Evolutionary conservation across 2,888 invertebrate species (phyloP).

Genomic region (Pardosa pseudoannulata): DNA sequence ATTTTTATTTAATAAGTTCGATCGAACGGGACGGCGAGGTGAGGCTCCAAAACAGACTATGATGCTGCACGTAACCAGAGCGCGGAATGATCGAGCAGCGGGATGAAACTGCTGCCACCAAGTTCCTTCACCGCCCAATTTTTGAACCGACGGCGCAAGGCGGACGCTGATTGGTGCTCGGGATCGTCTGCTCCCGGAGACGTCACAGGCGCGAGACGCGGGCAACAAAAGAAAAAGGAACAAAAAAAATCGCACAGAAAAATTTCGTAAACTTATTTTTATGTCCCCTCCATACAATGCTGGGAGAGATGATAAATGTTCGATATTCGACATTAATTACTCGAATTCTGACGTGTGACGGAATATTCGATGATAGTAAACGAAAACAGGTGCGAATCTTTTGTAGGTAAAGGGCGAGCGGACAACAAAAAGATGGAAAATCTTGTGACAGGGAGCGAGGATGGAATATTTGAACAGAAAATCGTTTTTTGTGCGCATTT

Average conservation of each 20-base stretch:
- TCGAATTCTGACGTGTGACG: conserved; percentile 22
- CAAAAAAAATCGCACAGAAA: conserved; percentile 23
- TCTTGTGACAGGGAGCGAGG: background rate
- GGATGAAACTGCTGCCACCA: background rate
- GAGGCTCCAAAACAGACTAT: background rate
- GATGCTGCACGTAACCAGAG: background rate
- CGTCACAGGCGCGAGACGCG: conserved; percentile 44
- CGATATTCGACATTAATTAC: conserved; percentile 37
- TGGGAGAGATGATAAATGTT: conserved; percentile 29
- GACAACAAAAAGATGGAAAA: background rate
- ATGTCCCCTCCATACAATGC: conserved; percentile 51
- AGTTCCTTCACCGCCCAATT: conserved; percentile 1
- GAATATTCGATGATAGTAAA: conserved; percentile 19
- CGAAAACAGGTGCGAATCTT: background rate
- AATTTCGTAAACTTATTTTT: conserved; percentile 59
- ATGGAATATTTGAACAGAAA: background rate
- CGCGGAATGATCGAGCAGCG: background rate
- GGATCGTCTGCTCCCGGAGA: conserved; percentile 14
- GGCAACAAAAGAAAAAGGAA: conserved; percentile 41
- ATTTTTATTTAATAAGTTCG: too few species aligned
- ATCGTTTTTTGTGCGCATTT: background rate
- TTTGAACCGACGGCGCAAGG: conserved; percentile 14
- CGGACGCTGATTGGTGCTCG: conserved; percentile 31
- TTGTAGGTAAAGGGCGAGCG: background rate
- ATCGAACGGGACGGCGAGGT: background rate